Evolutionary conservation across 2,888 invertebrate genomes (phyloP), one percentile per base, ranked within the genome.

Genomic region (Tenthredo distinguenda): DNA sequence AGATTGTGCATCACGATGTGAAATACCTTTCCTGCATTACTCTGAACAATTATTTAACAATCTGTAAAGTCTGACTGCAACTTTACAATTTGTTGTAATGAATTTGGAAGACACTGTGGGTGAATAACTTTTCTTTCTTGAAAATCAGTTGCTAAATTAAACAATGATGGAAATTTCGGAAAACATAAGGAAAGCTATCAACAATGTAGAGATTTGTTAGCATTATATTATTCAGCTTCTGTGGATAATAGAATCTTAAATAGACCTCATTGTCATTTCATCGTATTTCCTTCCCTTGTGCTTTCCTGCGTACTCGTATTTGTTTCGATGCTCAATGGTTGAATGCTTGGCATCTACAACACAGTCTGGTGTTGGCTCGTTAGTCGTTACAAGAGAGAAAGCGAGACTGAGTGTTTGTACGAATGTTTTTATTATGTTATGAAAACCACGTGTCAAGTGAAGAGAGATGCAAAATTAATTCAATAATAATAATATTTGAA

Each of bases 351-450:
- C 43, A 83, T 50, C 71, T 83, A 71, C 43, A 31, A 83, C 71
- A 83, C 83, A 34, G 68, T 83, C 71, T 71, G 34, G 68, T 68
- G 43, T 83, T 83, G 68, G 83, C 68, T 83, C 50, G 65, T 83
- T 83, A 83, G 83, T 83, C 83, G 21, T 83, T 83, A 83, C 83
- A 83, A 83, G 83, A 83, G 83, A 83, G 83, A 83, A 83, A 83
- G 83, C 83, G 83, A 83, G 83, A 83, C 83, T 83, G 83, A 83
- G 83, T 83, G 83, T 83, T 83, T 83, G 83, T 83, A 83, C 83
- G 68, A 83, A 83, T 83, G 81, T 68, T 65, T 83, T 83, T 83
- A 68, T 83, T 83, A 47, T 50, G 40, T 83, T 65, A 68, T 65
- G 26, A 83, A 81, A 47, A 40, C 18, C 62, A 79, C 79, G 65